These are phyloP conservation scores for Cromileptes altivelis DNA, from an alignment of 2,113 vertebrate genomes.

Conservation along the genomic window DNA sequence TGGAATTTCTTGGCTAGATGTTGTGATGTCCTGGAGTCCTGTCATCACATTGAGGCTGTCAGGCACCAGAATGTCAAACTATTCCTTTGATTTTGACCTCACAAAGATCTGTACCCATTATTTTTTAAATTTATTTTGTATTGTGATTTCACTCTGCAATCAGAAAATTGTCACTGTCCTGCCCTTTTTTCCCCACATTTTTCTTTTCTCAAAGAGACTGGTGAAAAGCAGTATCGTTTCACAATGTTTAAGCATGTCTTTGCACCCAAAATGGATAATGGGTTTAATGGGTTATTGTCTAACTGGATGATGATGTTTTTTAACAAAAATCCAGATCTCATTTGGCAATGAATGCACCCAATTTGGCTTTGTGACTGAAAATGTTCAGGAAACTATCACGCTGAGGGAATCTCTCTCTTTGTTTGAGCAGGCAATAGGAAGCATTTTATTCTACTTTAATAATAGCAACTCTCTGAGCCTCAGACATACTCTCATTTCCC, in stretches of 20 bases:
- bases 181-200: not conserved
- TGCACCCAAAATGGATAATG: slow-evolving; percentile 2
- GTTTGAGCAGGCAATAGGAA: slow-evolving; percentile 49
- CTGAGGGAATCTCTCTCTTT: slow-evolving; percentile 45
- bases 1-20: not conserved
- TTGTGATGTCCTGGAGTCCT: not conserved
- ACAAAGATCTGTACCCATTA: not conserved
- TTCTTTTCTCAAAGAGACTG: not conserved
- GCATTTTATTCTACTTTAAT: slow-evolving; percentile 58
- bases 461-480: slow-evolving; percentile 55
- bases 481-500: slow-evolving; percentile 53
- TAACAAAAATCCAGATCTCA: slow-evolving; percentile 38
- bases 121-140: not conserved
- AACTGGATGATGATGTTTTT: slow-evolving; percentile 20
- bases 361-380: slow-evolving; percentile 19
- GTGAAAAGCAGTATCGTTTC: not conserved
- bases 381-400: slow-evolving; percentile 26
- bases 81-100: not conserved
- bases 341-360: slow-evolving; percentile 28
- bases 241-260: not conserved
- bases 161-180: not conserved
- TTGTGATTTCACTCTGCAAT: not conserved
- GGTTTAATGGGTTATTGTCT: not conserved
- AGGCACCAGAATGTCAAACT: not conserved
- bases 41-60: not conserved